Base-by-base conservation (phyloP, 2,113 vertebrate species). In the Solea solea region DNA sequence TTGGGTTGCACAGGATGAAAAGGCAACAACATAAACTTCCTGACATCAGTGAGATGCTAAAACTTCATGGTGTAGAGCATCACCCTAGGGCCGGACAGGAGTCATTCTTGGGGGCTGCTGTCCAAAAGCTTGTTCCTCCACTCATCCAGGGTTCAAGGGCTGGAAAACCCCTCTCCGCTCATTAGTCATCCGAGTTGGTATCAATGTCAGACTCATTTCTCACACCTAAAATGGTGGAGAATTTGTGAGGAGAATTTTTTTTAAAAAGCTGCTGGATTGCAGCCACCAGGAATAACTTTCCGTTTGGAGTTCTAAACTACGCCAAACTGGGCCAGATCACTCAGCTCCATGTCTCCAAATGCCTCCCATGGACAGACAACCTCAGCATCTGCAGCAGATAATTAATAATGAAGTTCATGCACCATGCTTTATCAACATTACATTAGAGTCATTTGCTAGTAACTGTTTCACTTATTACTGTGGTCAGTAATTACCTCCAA, bases 291-390 rank as follows among this genome's bases (percentile, higher is more conserved):
- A 72, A 77, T 40, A 39, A 28, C 62, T 28, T 28, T 50, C 46
- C 59, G 1, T 50, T 16, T 0, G 34, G 49, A 41, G 48, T 12
- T 28, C 69, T 95, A 96, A 62, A 96, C 94, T 73, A 96, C 94
- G 48, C 95, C 95, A 0, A 96, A 95, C 82, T 96, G 95, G 5
- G 96, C 94, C 90, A 96, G 87, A 55, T 97, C 95, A 0, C 94
- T 95, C 74, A 97, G 93, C 84, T 96, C 95, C 92, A 96, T 86
- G 80, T 96, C 95, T 69, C 93, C 95, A 88, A 96, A 96, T 68
- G 94, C 94, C 86, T 96, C 95, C 96, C 95, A 96, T 1, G 95
- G 96, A 64, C 95, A 97, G 87, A 96, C 90, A 67, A 96, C 94
- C 5, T 25, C 60, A 0, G 58, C 58, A 2, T 65, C 82, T 87